Conservation (phyloP, 2,797 vertebrate species). For the Eutrigla gurnardus region DNA sequence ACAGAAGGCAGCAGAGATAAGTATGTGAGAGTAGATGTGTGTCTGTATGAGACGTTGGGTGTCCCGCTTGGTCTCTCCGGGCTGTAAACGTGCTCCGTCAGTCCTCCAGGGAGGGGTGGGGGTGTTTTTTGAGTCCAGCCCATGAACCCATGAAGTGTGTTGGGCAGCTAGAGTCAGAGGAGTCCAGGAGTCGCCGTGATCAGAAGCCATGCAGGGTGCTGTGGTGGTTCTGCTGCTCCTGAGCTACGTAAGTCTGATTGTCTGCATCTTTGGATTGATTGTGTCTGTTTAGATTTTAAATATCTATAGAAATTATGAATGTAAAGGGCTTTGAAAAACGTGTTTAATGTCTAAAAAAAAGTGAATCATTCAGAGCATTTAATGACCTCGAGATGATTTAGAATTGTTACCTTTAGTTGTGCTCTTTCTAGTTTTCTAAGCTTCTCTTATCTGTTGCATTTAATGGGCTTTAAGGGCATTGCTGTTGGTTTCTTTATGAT, state of each 20-base stretch:
- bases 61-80: slow-evolving; percentile 23
- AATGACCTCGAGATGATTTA: background rate
- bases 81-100: slow-evolving; percentile 31
- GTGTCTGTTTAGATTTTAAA: background rate
- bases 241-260: slow-evolving; percentile 77
- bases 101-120: slow-evolving; percentile 44
- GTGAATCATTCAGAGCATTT: background rate
- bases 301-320: background rate
- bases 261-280: slow-evolving; percentile 1
- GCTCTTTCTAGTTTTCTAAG: background rate
- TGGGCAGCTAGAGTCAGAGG: slow-evolving; percentile 34
- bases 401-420: background rate
- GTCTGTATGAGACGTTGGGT: slow-evolving; percentile 11
- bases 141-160: slow-evolving; percentile 26
- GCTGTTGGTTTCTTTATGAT: background rate
- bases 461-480: background rate
- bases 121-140: slow-evolving; percentile 33
- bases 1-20: slow-evolving; percentile 26
- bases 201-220: slow-evolving; percentile 74
- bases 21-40: slow-evolving; percentile 4
- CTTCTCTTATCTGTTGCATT: background rate
- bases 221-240: slow-evolving; percentile 69
- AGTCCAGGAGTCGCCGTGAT: slow-evolving; percentile 20
- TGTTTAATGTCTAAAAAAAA: background rate
- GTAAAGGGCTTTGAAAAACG: background rate